A percentile compares a stretch with the other conserved stretches of the same genome.
Evolutionary conservation across 2,797 vertebrate genomes (phyloP).

Genomic region (Glyptemys insculpta): DNA sequence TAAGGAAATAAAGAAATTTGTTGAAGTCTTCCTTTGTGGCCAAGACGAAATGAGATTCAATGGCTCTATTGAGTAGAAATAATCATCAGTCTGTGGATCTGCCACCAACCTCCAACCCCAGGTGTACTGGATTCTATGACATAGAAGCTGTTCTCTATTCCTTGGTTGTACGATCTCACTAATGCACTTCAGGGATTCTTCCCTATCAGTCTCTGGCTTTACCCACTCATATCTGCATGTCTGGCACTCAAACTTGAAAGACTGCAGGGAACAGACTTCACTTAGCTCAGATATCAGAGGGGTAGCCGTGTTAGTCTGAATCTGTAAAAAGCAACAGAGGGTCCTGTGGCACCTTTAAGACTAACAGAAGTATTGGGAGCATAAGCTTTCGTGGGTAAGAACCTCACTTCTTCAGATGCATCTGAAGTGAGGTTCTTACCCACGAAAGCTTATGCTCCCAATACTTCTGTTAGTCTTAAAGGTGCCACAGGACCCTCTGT

Average conservation of each 20-base stretch:
- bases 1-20: constrained; percentile 39
- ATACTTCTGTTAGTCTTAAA: no score
- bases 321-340: no score
- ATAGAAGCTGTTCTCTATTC: background rate
- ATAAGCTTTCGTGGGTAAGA: no score
- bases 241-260: background rate
- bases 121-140: background rate
- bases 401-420: no score
- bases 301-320: no score
- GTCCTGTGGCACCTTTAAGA: no score
- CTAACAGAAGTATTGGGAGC: no score
- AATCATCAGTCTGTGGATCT: background rate
- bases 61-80: background rate
- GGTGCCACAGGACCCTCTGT: no score
- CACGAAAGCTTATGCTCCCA: no score
- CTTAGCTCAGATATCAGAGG: background rate
- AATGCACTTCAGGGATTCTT: background rate
- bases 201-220: background rate
- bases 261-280: background rate
- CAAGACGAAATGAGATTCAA: constrained; percentile 36
- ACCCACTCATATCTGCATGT: background rate
- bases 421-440: no score
- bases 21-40: constrained; percentile 31
- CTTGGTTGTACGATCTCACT: background rate
- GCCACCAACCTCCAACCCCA: background rate